A percentile compares a stretch with the other conserved stretches of the same genome.
These are phyloP conservation scores for Chitala chitala DNA, from an alignment of 2,113 vertebrate genomes.

Conservation along the genomic window DNA sequence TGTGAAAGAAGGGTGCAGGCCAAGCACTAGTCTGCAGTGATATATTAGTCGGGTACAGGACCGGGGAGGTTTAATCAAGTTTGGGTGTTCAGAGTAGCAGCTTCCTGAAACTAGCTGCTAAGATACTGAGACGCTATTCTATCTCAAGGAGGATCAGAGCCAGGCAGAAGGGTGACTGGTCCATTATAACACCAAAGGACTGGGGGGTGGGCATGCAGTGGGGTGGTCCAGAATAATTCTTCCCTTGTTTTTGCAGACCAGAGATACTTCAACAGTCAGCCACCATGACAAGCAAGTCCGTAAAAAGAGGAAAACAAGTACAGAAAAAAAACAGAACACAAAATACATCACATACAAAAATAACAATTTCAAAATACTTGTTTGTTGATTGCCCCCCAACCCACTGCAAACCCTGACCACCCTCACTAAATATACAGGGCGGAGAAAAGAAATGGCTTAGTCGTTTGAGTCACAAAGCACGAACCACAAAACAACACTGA, in stretches of 20 bases:
- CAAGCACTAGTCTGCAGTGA: too few relatives aligned
- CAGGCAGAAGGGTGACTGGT: not conserved
- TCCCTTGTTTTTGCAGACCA: conserved; percentile 37
- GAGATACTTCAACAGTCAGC: conserved; percentile 45
- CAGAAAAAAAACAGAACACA: conserved; percentile 12
- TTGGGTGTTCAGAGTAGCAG: conserved; percentile 30
- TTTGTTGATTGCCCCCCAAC: not conserved
- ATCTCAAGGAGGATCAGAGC: conserved; percentile 21
- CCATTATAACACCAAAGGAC: not conserved
- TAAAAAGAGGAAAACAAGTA: not conserved
- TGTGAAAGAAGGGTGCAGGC: too few relatives aligned
- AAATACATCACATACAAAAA: conserved; percentile 11
- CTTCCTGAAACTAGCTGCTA: conserved; percentile 27
- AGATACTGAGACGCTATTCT: conserved; percentile 30
- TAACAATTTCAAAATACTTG: not conserved
- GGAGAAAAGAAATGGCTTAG: conserved; percentile 27
- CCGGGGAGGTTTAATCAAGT: too few relatives aligned
- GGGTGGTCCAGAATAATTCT: conserved; percentile 25
- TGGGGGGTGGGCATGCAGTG: not conserved
- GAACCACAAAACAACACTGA: not conserved
- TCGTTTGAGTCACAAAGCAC: too few relatives aligned
- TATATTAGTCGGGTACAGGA: too few relatives aligned
- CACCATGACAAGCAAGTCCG: conserved; percentile 32
- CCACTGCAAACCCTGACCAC: too few relatives aligned
- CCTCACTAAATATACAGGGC: conserved; percentile 7